Conservation (phyloP, 2,888 invertebrate genomes). For the Yponomeuta malinellus region DNA sequence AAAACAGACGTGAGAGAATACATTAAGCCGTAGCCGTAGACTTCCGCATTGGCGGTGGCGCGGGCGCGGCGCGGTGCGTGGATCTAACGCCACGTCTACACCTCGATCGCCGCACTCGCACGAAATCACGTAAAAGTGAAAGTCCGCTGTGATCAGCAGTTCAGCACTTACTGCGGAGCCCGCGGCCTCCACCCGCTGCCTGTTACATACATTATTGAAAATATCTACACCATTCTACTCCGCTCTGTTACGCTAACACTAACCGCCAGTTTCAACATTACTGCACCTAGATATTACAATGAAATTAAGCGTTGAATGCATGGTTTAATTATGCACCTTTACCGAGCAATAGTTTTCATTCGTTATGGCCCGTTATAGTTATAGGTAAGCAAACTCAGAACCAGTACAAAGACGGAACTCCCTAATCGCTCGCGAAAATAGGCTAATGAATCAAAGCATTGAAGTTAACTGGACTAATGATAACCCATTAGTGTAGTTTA, state of each 20-base stretch:
- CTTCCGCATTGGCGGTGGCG: slow-evolving; percentile 7
- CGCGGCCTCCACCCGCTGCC: slow-evolving; percentile 8
- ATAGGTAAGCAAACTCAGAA: background rate
- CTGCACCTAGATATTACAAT: background rate
- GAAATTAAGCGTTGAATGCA: background rate
- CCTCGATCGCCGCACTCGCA: slow-evolving; percentile 37
- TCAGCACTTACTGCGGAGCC: slow-evolving; percentile 21
- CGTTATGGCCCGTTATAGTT: background rate
- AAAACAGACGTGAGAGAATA: slow-evolving; percentile 7
- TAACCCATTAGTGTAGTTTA: slow-evolving; percentile 13
- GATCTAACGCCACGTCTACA: slow-evolving; percentile 28
- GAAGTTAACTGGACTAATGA: slow-evolving; percentile 14
- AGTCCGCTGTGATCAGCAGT: slow-evolving; percentile 61
- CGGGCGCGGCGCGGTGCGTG: slow-evolving; percentile 15
- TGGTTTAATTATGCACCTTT: background rate
- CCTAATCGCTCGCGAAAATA: slow-evolving; percentile 9
- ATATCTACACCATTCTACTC: slow-evolving; percentile 9
- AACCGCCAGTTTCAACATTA: background rate
- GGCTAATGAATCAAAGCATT: slow-evolving; percentile 10
- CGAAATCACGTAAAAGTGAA: slow-evolving; percentile 70
- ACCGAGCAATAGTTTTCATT: background rate
- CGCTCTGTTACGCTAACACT: background rate
- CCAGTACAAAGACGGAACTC: background rate
- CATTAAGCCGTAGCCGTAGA: background rate
- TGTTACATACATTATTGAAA: slow-evolving; percentile 14